phyloP scores from a whole-genome alignment of 2,888 invertebrate genomes.

The Cyclophora punctaria region DNA sequence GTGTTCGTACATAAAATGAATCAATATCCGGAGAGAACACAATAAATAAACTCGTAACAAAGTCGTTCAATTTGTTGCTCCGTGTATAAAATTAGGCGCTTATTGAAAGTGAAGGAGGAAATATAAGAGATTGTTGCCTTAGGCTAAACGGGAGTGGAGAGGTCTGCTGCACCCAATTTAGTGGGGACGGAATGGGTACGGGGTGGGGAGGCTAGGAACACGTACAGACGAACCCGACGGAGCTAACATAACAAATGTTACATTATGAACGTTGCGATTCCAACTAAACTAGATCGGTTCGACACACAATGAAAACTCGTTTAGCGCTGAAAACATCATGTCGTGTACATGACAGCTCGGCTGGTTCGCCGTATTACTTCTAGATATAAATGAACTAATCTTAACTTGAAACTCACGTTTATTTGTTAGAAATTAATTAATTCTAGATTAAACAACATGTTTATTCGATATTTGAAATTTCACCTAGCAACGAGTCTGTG shows the following conservation, averaged over 20 bases:
- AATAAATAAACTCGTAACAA: constrained; percentile 4
- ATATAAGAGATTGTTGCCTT: constrained; percentile 24
- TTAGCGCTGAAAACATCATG: constrained; percentile 23
- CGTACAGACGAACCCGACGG: not conserved
- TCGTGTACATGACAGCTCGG: constrained; percentile 24
- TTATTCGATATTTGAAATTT: no score
- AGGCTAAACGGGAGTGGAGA: constrained; percentile 22
- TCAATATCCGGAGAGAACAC: constrained; percentile 6
- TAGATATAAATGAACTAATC: no score
- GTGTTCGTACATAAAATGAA: constrained; percentile 8
- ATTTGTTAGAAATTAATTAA: no score
- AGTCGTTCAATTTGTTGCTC: constrained; percentile 7
- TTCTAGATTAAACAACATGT: not conserved
- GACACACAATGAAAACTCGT: constrained; percentile 30
- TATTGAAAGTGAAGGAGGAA: constrained; percentile 28
- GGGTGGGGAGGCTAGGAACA: constrained; percentile 1
- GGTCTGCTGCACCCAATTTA: constrained; percentile 24
- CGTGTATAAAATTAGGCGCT: constrained; percentile 22
- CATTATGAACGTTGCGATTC: constrained; percentile 6
- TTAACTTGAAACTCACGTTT: no score
- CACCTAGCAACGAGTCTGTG: no score
- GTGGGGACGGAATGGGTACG: constrained; percentile 12
- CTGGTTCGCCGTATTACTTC: constrained; percentile 12
- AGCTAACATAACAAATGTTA: not conserved
- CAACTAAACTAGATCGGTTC: constrained; percentile 15